phyloP scores from a whole-genome alignment of 2,888 invertebrate species.

The Drosophila meridionalis region DNA sequence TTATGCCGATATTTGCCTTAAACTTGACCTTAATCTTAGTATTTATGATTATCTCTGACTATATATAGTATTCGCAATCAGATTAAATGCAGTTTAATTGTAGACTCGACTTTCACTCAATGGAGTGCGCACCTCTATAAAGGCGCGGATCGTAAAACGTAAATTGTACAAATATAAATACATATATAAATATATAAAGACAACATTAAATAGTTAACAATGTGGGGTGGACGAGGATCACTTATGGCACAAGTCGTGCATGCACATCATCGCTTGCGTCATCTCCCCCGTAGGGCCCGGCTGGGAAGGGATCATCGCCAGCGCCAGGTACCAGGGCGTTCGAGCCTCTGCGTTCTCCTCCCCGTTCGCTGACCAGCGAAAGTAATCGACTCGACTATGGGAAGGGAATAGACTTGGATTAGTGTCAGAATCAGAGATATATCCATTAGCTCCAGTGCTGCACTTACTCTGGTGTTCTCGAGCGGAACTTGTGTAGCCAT shows the following conservation, averaged over 20 bases:
- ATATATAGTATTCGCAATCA: not conserved
- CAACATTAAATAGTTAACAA: conserved; percentile 1
- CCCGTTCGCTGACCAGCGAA: conserved; percentile 55
- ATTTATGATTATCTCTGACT: not conserved
- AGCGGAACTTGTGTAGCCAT: conserved; percentile 74
- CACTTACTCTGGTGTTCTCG: conserved; percentile 72
- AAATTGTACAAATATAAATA: conserved; percentile 9
- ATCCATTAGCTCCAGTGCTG: not conserved
- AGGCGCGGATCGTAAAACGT: not conserved
- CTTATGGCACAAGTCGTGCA: conserved; percentile 81
- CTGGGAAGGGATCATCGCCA: conserved; percentile 67
- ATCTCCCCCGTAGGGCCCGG: conserved; percentile 66
- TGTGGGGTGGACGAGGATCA: conserved; percentile 14
- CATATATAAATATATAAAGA: conserved; percentile 6
- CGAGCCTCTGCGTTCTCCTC: conserved; percentile 37
- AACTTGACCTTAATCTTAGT: not conserved
- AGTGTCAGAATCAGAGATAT: not conserved
- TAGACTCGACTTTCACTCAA: not conserved
- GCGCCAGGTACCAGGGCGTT: conserved; percentile 65
- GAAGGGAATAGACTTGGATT: not conserved
- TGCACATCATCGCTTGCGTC: conserved; percentile 78
- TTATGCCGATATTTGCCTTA: not conserved
- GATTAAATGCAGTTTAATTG: conserved; percentile 4
- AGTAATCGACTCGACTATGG: conserved; percentile 63
- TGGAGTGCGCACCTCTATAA: not conserved